These are phyloP conservation scores for Falco punctatus DNA, from an alignment of 2,113 vertebrate genomes.

Conservation along the genomic window DNA sequence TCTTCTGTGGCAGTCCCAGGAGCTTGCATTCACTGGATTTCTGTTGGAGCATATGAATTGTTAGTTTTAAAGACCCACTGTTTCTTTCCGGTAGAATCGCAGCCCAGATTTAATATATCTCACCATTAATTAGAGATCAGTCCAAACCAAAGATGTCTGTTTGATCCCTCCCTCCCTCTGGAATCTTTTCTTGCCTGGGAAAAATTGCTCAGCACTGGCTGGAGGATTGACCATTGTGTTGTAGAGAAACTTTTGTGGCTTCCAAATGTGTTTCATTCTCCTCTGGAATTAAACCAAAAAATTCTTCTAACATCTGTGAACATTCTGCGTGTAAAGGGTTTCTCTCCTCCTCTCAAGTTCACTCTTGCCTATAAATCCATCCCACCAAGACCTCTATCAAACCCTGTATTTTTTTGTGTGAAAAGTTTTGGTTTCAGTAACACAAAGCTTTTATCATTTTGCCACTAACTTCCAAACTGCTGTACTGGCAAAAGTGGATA, in stretches of 20 bases:
- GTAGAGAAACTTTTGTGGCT: neutral
- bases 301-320: neutral
- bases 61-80: neutral
- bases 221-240: conserved; percentile 38
- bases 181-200: conserved; percentile 47
- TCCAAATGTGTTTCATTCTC: conserved; percentile 21
- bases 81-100: neutral
- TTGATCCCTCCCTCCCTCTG: conserved; percentile 35
- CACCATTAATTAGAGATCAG: conserved; percentile 29
- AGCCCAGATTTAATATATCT: neutral
- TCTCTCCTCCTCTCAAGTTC: neutral
- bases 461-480: neutral
- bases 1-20: neutral
- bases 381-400: neutral
- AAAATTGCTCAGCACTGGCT: neutral
- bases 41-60: neutral
- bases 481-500: neutral
- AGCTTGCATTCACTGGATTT: neutral
- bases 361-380: neutral
- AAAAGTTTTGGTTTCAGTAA: neutral
- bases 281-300: conserved; percentile 15
- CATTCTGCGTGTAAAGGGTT: neutral
- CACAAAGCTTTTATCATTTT: neutral
- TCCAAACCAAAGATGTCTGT: neutral
- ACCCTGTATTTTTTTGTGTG: neutral